Conservation (phyloP, 2,113 vertebrate genomes). For the Genyomyrus donnyi region DNA sequence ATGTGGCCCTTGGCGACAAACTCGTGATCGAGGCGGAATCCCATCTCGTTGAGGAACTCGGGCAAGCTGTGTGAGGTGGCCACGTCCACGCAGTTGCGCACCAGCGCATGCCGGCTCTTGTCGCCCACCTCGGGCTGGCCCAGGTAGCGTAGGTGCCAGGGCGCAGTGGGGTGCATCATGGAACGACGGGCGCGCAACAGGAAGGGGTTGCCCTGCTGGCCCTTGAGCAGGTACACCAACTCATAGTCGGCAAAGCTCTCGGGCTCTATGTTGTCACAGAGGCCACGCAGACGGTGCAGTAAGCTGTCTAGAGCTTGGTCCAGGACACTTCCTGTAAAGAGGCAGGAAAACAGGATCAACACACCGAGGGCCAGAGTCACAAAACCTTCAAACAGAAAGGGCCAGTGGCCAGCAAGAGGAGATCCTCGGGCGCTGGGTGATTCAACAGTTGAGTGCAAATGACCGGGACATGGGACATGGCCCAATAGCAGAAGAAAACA, state of each 20-base stretch:
- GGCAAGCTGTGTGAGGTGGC: constrained; percentile 85
- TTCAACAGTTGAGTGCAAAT: background rate
- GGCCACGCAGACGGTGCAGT: constrained; percentile 82
- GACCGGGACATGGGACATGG: background rate
- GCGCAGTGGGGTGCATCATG: constrained; percentile 71
- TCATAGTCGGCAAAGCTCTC: constrained; percentile 91
- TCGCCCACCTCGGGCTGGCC: constrained; percentile 94
- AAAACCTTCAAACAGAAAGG: background rate
- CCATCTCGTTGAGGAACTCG: constrained; percentile 93
- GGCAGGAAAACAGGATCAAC: background rate
- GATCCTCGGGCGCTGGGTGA: background rate
- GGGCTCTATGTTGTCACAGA: constrained; percentile 95
- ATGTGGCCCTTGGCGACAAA: constrained; percentile 88
- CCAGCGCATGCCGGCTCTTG: constrained; percentile 82
- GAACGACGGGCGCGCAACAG: constrained; percentile 84
- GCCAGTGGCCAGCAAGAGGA: background rate
- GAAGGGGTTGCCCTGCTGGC: constrained; percentile 93
- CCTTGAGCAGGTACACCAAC: constrained; percentile 91
- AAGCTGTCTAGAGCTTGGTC: constrained; percentile 92
- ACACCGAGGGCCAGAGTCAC: background rate
- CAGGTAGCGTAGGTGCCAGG: constrained; percentile 91
- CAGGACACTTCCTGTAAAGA: constrained; percentile 76
- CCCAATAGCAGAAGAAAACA: background rate
- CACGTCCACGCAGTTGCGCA: constrained; percentile 92
- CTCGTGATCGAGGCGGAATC: constrained; percentile 97